phyloP scores from a whole-genome alignment of 1,140 invertebrate species.

The Atta texana region DNA sequence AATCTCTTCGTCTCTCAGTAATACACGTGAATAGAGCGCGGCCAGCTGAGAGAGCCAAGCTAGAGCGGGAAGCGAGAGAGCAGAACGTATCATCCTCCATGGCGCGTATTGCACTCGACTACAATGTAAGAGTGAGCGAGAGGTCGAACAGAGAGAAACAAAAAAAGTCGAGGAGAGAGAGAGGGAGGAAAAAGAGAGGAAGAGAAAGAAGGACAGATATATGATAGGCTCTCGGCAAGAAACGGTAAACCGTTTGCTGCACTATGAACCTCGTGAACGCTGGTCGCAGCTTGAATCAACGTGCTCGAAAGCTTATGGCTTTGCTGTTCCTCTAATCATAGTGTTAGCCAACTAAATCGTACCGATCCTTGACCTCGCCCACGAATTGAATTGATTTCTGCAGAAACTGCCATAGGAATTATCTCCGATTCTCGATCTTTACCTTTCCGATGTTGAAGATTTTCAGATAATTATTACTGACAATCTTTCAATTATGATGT shows the following conservation, averaged over 20 bases:
- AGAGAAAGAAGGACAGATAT: not conserved
- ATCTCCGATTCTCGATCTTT: not conserved
- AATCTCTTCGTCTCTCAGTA: constrained; percentile 67
- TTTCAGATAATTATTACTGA: constrained; percentile 1
- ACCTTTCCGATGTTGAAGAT: not conserved
- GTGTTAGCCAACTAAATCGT: constrained; percentile 56
- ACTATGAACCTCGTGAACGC: constrained; percentile 59
- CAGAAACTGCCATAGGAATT: constrained; percentile 3
- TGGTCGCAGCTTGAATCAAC: constrained; percentile 43
- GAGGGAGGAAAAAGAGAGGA: no score
- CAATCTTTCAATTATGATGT: not conserved
- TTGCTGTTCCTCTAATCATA: constrained; percentile 1
- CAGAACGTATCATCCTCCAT: constrained; percentile 59
- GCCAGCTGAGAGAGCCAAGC: constrained; percentile 35
- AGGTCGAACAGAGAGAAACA: constrained; percentile 25
- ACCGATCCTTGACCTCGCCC: constrained; percentile 53
- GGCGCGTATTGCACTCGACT: constrained; percentile 21
- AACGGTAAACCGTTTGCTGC: constrained; percentile 70
- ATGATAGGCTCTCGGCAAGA: constrained; percentile 62
- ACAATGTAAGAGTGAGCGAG: constrained; percentile 46
- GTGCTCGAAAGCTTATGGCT: not conserved
- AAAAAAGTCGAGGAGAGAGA: not conserved
- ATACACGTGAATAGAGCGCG: constrained; percentile 67
- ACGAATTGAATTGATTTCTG: constrained; percentile 47
- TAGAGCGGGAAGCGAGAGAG: constrained; percentile 29